Conservation (phyloP, 2,797 vertebrate genomes). For the Catamblyrhynchus diadema region DNA sequence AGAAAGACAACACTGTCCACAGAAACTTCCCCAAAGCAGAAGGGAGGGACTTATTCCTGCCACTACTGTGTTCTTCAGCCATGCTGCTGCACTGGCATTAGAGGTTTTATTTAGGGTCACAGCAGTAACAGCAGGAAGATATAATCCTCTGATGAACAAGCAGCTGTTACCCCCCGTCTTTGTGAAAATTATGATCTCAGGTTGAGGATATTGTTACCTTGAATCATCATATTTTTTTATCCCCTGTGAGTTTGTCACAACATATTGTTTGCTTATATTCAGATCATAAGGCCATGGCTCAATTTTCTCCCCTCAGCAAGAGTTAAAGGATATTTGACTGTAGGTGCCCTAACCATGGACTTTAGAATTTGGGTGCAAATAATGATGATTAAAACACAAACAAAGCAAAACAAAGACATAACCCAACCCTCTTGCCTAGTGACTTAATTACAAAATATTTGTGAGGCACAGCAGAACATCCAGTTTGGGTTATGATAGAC, state of each 20-base stretch:
- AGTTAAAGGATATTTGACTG: not conserved
- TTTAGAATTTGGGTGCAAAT: conserved; percentile 34
- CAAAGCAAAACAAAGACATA: not conserved
- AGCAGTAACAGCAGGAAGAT: not conserved
- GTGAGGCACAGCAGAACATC: not conserved
- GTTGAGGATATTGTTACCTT: not conserved
- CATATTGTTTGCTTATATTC: not conserved
- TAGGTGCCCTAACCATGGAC: not conserved
- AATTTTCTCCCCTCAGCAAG: not conserved
- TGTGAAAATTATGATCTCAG: not conserved
- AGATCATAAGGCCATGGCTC: not conserved
- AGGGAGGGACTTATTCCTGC: not conserved
- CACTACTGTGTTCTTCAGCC: fast-evolving
- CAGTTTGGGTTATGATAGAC: not conserved
- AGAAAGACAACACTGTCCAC: not conserved
- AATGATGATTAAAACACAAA: not conserved
- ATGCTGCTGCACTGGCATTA: not conserved
- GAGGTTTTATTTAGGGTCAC: conserved; percentile 11
- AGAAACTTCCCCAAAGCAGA: not conserved
- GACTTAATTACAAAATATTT: not conserved
- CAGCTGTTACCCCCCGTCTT: conserved; percentile 15
- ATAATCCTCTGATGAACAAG: not conserved
- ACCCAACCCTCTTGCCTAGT: not conserved
- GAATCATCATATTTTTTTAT: conserved; percentile 17
- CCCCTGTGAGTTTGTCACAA: not conserved